Evolutionary conservation across 2,797 vertebrate genomes (phyloP), one percentile per base, ranked within the genome.

Genomic region (Melanotaenia nigrans): DNA sequence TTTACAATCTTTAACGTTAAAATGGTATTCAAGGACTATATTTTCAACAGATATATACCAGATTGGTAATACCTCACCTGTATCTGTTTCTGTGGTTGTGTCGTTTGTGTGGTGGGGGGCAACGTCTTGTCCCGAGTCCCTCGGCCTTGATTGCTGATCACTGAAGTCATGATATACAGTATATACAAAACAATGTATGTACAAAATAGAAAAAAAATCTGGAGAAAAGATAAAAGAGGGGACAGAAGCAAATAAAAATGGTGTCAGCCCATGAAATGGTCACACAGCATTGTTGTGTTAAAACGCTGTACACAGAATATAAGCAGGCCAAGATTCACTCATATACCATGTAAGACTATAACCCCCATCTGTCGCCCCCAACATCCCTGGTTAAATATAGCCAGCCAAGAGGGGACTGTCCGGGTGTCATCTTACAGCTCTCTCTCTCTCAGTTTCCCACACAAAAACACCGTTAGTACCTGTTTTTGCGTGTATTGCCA

Each of bases 141-240:
- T 90, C 95, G 95, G 93, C 94, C 89, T 91, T 95, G 96, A 93
- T 96, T 97, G 94, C 92, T 96, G 94, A 95, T 96, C 95, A 98
- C 93, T 9, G 97, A 98, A 95, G 97, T 98, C 97, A 99, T 99
- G 96, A 97, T 98, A 96, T 96, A 98, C 96, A 97, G 96, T 97
- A 98, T 98, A 97, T 98, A 99, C 96, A 98, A 97, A 98, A 97
- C 94, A 97, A 95, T 78, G 96, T 97, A 97, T 97, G 96, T 98
- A 98, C 96, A 99, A 98, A 98, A 96, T 96, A 98, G 95, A 99
- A 99, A 95, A 45, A 33, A 49, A 99, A 97, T 95, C 96, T 98
- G 92, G 16, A 92, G 88, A 8, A 72, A 28, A 65, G 12, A 68
- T 6, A 67, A 33, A 3, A 56, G 18, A 47, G 18, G 8, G 0